Base-by-base conservation (phyloP, 1,140 invertebrate species). In the Drosophila pachea region DNA sequence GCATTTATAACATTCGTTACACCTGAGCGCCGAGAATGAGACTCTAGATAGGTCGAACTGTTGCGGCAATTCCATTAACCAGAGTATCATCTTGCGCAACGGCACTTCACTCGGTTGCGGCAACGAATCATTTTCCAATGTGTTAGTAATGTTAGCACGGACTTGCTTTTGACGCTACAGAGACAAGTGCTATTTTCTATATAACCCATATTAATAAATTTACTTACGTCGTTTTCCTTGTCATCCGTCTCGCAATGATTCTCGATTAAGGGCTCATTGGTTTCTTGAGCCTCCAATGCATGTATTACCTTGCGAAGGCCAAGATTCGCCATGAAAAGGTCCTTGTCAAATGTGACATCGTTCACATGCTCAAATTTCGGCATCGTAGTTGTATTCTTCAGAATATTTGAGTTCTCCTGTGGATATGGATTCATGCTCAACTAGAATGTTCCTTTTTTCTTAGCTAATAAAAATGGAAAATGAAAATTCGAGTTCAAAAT, bases 251-350 rank as follows among this genome's bases (percentile, higher is more conserved):
- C 32, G 12, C 7, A 7, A 7, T 29, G 11, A 4, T 43, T 40
- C 12, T 43, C 38, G n/a, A 7, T 4, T 11, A 36, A 7, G 0
- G 40, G 14, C n/a, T 32, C 38, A 5, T 14, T 4, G 8, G 31
- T 35, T 9, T 43, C 31, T 5, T 31, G 42, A 5, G 42, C 2
- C 8, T 16, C 29, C 9, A 14, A 16, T 22, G 9, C 4, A 11
- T 16, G 16, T 3, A 32, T 12, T 9, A 16, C 11, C 9, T 59
- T 45, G 0, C 9, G 8, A 9, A 59, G 16, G 6, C 56, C 56
- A 31, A 59, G 14, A 48, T 29, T 47, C 14, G 56, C 56, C 56
- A 59, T 59, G 42, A 59, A 59, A 0, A 59, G 5, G 7, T 59
- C 56, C 14, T 59, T 45, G 31, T 14, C 9, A 1, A 58, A 0